Evolutionary conservation across 2,888 invertebrate species (phyloP), one percentile per base, ranked within the genome.

Genomic region (Seira sanloemensis): DNA sequence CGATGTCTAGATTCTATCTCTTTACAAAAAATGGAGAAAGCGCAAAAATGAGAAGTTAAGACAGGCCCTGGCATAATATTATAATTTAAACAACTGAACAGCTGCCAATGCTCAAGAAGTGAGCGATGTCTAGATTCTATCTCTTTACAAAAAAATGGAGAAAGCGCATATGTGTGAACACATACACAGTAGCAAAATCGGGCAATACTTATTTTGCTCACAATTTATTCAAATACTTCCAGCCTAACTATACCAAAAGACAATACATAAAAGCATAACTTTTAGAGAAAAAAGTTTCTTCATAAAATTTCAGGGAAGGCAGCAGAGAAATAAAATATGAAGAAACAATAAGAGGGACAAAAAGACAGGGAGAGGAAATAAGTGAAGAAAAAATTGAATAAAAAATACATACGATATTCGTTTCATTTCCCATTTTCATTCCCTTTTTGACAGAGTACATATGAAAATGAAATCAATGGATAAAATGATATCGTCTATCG

Each of bases 401-500:
- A 73, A 54, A 74, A 74, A 74, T 62, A 27, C 58, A 74, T 74
- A 27, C 62, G 74, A 74, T 46, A 24, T 62, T 62, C 62, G 62
- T 62, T 62, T 71, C 27, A 23, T 58, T 68, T 58, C 24, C 46
- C 67, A 12, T 25, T 54, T 80, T 58, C 37, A 21, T 50, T 65
- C 24, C 23, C 23, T 74, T 71, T 78, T 73, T 78, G 83, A 83
- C 77, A 83, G 76, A 67, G 77, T 76, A 77, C 82, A 65, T 82
- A 82, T 82, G 82, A 77, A 82, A 77, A 76, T 82, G 82, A 82
- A 82, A 82, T 77, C 76, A 81, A 82, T 82, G 77, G 75, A 83
- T 83, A 83, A 83, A 83, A 65, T 83, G 83, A 83, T 83, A 83
- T 83, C 77, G 72, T 83, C 77, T 78, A 72, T 67, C 50, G 62